These are phyloP conservation scores for Monopis laevigella DNA, from an alignment of 2,888 invertebrate genomes.

Conservation along the genomic window DNA sequence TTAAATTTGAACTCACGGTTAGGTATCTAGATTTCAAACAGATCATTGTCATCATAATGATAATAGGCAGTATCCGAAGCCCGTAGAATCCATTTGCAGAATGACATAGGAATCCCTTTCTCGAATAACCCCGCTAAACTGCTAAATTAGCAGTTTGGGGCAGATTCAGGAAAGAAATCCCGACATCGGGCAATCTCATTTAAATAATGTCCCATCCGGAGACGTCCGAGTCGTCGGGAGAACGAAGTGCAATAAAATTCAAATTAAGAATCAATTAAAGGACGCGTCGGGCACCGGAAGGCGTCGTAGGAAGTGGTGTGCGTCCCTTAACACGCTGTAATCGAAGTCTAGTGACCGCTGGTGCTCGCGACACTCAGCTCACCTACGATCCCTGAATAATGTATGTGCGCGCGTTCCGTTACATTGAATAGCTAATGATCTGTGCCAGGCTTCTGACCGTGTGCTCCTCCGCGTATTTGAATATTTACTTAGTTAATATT, in stretches of 20 bases:
- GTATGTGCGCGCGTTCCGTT: slow-evolving; percentile 39
- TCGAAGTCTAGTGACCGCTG: slow-evolving; percentile 28
- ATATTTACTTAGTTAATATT: slow-evolving; percentile 37
- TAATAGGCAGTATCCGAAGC: too few species aligned
- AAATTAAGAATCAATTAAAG: slow-evolving; percentile 37
- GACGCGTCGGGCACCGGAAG: slow-evolving; percentile 26
- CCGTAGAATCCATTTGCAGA: too few species aligned
- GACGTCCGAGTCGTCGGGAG: slow-evolving; percentile 18
- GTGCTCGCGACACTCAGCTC: slow-evolving; percentile 18
- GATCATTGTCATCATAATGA: too few species aligned
- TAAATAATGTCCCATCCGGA: slow-evolving; percentile 29
- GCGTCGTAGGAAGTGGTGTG: slow-evolving; percentile 5
- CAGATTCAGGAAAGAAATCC: slow-evolving; percentile 15
- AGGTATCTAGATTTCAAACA: too few species aligned
- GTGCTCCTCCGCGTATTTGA: slow-evolving; percentile 20
- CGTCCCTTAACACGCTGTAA: slow-evolving; percentile 13
- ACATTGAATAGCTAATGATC: slow-evolving; percentile 55
- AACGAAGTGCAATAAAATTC: slow-evolving; percentile 25
- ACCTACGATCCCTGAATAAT: slow-evolving; percentile 19
- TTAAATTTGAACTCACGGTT: too few species aligned
- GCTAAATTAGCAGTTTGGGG: slow-evolving; percentile 17
- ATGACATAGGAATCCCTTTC: too few species aligned
- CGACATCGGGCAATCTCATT: slow-evolving; percentile 24
- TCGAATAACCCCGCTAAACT: slow-evolving; percentile 13
- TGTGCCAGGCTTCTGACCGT: slow-evolving; percentile 24